Evolutionary conservation across 2,113 vertebrate species (phyloP).

Genomic region (Ctenomys sociabilis): DNA sequence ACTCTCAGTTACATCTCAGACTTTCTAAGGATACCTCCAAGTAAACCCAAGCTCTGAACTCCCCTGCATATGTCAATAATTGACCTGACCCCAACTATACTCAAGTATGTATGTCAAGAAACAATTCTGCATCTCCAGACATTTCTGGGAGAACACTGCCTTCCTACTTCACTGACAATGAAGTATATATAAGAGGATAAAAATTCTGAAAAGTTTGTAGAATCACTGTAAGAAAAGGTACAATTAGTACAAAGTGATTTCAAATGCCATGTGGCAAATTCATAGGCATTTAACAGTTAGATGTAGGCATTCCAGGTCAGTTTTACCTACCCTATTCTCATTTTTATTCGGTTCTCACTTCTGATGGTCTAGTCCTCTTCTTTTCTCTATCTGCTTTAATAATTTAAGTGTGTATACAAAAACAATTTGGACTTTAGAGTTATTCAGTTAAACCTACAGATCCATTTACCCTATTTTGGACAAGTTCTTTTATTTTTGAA

Average conservation of each 20-base stretch:
- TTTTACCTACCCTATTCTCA: background rate
- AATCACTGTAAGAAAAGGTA: background rate
- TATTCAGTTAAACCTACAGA: background rate
- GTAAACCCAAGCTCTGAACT: background rate
- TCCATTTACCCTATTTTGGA: background rate
- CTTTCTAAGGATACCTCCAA: background rate
- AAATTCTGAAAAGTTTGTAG: background rate
- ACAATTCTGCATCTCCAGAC: background rate
- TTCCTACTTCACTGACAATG: background rate
- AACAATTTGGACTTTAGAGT: background rate
- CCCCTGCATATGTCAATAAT: background rate
- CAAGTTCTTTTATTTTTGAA: background rate
- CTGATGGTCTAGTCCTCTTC: background rate
- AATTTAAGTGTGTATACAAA: background rate
- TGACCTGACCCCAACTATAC: background rate
- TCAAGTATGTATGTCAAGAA: background rate
- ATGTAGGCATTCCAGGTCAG: background rate
- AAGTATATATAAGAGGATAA: background rate
- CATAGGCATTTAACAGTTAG: background rate
- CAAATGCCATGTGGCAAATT: background rate
- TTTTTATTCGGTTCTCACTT: background rate
- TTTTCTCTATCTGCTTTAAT: background rate
- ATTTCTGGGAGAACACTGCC: background rate
- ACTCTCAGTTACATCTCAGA: background rate
- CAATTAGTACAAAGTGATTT: background rate